Evolutionary conservation across 2,888 invertebrate genomes (phyloP).

Genomic region (Lottia gigantea): DNA sequence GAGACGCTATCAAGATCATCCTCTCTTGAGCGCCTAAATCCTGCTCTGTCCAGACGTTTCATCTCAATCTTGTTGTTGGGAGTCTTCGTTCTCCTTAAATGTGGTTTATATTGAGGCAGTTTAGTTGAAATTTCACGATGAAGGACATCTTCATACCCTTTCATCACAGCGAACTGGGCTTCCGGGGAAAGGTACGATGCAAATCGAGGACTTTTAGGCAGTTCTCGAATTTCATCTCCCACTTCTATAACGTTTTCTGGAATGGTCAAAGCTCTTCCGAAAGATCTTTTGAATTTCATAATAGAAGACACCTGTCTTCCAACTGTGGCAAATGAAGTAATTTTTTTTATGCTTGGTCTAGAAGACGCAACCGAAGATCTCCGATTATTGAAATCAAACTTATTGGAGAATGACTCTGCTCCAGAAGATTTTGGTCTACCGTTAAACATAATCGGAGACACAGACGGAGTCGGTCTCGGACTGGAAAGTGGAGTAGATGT

Average conservation of each 20-base stretch:
- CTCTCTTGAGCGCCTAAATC: background rate
- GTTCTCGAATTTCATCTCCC: slow-evolving; percentile 37
- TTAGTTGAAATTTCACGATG: slow-evolving; percentile 39
- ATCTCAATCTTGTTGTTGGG: slow-evolving; percentile 34
- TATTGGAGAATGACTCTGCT: no score
- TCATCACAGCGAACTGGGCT: slow-evolving; percentile 64
- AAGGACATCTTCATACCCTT: slow-evolving; percentile 63
- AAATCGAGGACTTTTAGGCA: slow-evolving; percentile 57
- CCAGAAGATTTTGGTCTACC: no score
- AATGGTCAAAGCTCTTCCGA: background rate
- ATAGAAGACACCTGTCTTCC: background rate
- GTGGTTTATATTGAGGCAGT: slow-evolving; percentile 41
- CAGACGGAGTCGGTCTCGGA: no score
- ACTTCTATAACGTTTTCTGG: background rate
- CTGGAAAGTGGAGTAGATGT: no score
- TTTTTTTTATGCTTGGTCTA: no score
- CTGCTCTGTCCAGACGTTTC: background rate
- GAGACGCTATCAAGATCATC: background rate
- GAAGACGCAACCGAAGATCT: no score
- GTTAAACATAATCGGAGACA: no score
- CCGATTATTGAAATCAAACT: no score
- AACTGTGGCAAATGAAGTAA: background rate
- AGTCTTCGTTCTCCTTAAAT: slow-evolving; percentile 46
- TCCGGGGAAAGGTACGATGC: slow-evolving; percentile 59
- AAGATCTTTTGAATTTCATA: background rate